Evolutionary conservation across 2,797 vertebrate genomes (phyloP).

Genomic region (Acridotheres tristis): DNA sequence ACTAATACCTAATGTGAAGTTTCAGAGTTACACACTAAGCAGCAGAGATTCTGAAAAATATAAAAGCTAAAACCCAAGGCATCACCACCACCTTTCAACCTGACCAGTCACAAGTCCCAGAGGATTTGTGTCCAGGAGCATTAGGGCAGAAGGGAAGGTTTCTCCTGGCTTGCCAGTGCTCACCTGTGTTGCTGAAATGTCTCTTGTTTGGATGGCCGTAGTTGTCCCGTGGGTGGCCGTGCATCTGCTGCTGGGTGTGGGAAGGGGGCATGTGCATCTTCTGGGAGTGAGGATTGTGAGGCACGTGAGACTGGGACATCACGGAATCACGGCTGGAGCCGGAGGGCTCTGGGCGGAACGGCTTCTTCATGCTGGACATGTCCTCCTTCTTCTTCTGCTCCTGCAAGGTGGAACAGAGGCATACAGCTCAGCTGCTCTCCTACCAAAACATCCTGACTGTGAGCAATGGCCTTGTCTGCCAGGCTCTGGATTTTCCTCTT

Average conservation of each 20-base stretch:
- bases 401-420: constrained; percentile 69
- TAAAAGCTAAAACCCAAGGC: no score
- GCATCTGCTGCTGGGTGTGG: constrained; percentile 82
- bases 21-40: no score
- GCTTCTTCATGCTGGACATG: constrained; percentile 79
- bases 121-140: neutral
- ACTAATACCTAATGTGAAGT: no score
- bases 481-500: neutral
- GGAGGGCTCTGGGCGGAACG: constrained; percentile 88
- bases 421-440: neutral
- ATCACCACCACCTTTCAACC: neutral
- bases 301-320: constrained; percentile 79
- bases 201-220: constrained; percentile 87
- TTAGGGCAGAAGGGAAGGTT: neutral
- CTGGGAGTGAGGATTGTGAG: constrained; percentile 76
- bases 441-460: neutral
- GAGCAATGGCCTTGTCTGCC: neutral
- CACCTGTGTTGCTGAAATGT: constrained; percentile 87
- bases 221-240: constrained; percentile 88
- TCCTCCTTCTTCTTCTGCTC: constrained; percentile 96
- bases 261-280: constrained; percentile 80
- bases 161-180: neutral
- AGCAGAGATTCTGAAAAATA: no score
- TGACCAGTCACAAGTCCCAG: neutral
- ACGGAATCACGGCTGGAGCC: constrained; percentile 89